Evolutionary conservation across 2,888 invertebrate genomes (phyloP), one percentile per base, ranked within the genome.

Genomic region (Synergus laeviventris): DNA sequence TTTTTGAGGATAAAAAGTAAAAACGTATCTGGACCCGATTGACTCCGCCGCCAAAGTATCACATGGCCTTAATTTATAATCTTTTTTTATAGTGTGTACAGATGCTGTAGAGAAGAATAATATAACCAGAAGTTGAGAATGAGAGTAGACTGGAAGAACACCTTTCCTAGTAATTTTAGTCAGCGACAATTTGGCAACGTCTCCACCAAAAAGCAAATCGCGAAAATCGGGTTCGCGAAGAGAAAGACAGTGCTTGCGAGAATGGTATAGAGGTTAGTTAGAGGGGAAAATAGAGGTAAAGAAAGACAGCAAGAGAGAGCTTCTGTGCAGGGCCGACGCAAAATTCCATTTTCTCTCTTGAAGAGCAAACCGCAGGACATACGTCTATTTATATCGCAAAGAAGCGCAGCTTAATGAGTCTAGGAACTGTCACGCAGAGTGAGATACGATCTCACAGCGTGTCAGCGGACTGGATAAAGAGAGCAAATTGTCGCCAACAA

Each of bases 361-460:
- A 75, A 76, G 76, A 56, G 70, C 74, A 59, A 70, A 79, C 79
- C 81, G 80, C 79, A 79, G 75, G 56, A 78, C 78, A 73, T 61
- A 81, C 82, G 83, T 85, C 88, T 89, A 89, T 89, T 89, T 89
- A 89, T 89, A 89, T 84, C 86, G 82, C 84, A 84, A 86, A 86
- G 88, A 88, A 89, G 87, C 84, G 85, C 83, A 83, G 84, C 87
- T 89, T 90, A 90, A 90, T 87, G 90, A 89, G 89, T 89, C 89
- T 88, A 89, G 87, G 86, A 86, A 87, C 87, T 88, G 89, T 88
- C 87, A 85, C 84, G 81, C 80, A 79, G 82, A 84, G 85, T 86
- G 87, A 89, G 88, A 87, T 88, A 88, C 87, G 87, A 87, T 87
- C 87, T 87, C 87, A 79, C 81, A 76, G 81, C 74, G 76, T 78